These are phyloP conservation scores for Caenorhabditis becei DNA, from an alignment of 2,888 invertebrate species.

Conservation along the genomic window DNA sequence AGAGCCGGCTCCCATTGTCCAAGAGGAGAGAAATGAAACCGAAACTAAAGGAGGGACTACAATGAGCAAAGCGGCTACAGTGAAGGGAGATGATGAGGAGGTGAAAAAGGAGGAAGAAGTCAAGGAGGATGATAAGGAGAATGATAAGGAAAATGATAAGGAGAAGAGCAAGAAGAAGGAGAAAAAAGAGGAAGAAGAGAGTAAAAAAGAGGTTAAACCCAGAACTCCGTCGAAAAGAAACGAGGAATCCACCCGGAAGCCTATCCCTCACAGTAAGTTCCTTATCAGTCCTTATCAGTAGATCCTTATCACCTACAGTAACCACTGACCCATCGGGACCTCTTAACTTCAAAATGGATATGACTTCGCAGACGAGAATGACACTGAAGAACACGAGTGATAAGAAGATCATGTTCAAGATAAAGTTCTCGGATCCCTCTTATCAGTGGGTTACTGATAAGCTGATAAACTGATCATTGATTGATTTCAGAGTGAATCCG, in stretches of 20 bases:
- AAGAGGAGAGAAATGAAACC: too few species aligned
- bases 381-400: constrained; percentile 19
- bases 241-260: constrained; percentile 8
- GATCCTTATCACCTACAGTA: constrained; percentile 13
- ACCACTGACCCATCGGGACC: constrained; percentile 18
- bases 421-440: constrained; percentile 33
- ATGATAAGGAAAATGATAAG: constrained; percentile 10
- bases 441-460: constrained; percentile 18
- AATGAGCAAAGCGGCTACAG: too few species aligned
- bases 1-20: too few species aligned
- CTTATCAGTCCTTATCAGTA: neutral
- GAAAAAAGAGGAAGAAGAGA: constrained; percentile 10
- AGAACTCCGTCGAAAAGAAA: constrained; percentile 6
- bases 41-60: too few species aligned
- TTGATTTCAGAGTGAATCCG: constrained; percentile 23
- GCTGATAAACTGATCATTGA: neutral
- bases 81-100: too few species aligned
- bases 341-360: constrained; percentile 21
- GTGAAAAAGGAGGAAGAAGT: constrained; percentile 10
- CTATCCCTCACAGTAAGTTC: constrained; percentile 27
- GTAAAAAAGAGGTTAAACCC: neutral
- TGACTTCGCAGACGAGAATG: constrained; percentile 12
- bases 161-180: constrained; percentile 11
- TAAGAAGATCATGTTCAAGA: constrained; percentile 53
- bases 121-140: constrained; percentile 13